Evolutionary conservation across 2,888 invertebrate species (phyloP), one percentile per base, ranked within the genome.

Genomic region (Lissocephala sabroskyi): DNA sequence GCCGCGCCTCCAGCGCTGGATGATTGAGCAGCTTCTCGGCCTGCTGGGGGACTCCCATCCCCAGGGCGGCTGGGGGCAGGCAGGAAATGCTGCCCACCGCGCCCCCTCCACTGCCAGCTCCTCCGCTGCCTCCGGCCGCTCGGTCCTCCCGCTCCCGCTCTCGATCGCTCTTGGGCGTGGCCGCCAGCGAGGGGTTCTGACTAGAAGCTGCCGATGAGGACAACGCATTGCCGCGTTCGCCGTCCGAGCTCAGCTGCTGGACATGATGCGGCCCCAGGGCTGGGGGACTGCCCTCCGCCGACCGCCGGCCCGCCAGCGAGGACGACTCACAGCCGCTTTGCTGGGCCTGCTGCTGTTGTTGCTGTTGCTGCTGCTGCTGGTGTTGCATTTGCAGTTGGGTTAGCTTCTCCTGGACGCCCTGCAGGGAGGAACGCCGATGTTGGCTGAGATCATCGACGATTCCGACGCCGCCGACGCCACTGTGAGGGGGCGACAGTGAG

Each of bases 1-100:
- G 81, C 35, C 82, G 73, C 67, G 81, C 52, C 62, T 67, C 52
- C 64, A 76, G 45, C 10, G 79, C 78, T 28, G 85, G 82, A 49
- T 85, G 82, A 49, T 80, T 77, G 44, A 84, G 66, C 46, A 84
- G 57, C 51, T 82, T 82, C 36, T 83, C 83, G 7, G 71, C 67
- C 55, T 57, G 77, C 56, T 65, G 79, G 36, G 62, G 71, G 1
- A 59, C 76, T 52, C 62, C 65, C 56, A 65, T 75, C 51, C 62
- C 66, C 41, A 82, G 65, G 6, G 82, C 82, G 17, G 80, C 73
- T 7, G 80, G 82, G 19, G 80, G 81, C 44, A 80, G 59, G 37
- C 79, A 81, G 40, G 73, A 79, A 44, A 81, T 82, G 61, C 80
- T 80, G 46, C 81, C 81, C 10, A 82, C 77, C 19, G 56, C 65